Conservation (phyloP, 1,140 invertebrate genomes). For the Drosophila eugracilis region DNA sequence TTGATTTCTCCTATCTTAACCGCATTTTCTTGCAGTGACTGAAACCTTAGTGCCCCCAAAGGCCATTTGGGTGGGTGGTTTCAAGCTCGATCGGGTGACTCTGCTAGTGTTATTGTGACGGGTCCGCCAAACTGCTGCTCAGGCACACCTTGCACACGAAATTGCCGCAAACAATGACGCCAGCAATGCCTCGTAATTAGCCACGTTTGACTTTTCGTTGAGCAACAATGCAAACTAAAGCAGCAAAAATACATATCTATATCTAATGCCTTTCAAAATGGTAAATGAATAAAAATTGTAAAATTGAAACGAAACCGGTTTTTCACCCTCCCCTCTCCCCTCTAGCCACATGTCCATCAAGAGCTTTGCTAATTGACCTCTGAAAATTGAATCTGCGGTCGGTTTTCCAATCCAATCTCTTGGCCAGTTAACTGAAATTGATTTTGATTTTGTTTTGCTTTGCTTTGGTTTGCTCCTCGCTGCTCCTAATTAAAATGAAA, state of each 20-base stretch:
- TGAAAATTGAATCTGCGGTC: conserved; percentile 77
- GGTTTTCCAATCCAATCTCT: conserved; percentile 57
- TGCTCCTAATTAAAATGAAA: conserved; percentile 75
- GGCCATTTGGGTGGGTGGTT: conserved; percentile 45
- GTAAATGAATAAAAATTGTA: conserved; percentile 41
- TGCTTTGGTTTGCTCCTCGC: conserved; percentile 43
- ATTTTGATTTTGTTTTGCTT: conserved; percentile 54
- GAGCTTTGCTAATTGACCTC: conserved; percentile 73
- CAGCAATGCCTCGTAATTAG: conserved; percentile 67
- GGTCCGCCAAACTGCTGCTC: conserved; percentile 32
- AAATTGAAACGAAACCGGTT: conserved; percentile 63
- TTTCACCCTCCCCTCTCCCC: neutral
- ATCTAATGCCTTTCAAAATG: conserved; percentile 66
- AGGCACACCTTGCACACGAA: conserved; percentile 72
- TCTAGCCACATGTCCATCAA: conserved; percentile 49
- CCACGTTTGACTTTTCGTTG: conserved; percentile 70
- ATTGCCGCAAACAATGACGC: conserved; percentile 42
- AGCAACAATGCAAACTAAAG: conserved; percentile 55
- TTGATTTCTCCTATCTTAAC: too few relatives aligned
- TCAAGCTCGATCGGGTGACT: conserved; percentile 35
- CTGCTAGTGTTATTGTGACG: conserved; percentile 39
- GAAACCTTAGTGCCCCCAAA: conserved; percentile 30
- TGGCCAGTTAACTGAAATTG: conserved; percentile 65
- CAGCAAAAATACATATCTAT: conserved; percentile 30
- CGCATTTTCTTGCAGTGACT: too few relatives aligned